These are phyloP conservation scores for Lacerta agilis DNA, from an alignment of 2,797 vertebrate genomes.

Conservation along the genomic window DNA sequence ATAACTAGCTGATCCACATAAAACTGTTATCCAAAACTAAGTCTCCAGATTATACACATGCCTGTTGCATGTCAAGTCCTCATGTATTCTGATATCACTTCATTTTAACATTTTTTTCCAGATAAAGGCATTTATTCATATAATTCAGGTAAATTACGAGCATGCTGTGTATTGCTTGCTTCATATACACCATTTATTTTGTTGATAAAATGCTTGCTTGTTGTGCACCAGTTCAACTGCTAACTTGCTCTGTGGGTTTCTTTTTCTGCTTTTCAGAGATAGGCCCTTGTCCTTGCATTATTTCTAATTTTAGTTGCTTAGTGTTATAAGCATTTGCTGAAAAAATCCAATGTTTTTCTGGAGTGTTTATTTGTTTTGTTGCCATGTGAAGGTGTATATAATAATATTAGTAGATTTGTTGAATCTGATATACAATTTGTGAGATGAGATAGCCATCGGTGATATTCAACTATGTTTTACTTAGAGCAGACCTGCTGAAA, in stretches of 20 bases:
- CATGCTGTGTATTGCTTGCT: constrained; percentile 76
- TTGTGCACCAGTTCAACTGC: constrained; percentile 66
- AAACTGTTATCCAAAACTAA: not conserved
- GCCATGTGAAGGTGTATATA: constrained; percentile 52
- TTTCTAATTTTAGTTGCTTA: constrained; percentile 44
- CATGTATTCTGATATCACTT: constrained; percentile 77
- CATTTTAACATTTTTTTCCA: constrained; percentile 88
- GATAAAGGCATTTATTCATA: constrained; percentile 92
- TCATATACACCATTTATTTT: constrained; percentile 58
- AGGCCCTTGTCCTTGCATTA: constrained; percentile 53
- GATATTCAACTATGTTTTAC: too few relatives aligned
- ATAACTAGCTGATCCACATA: constrained; percentile 14
- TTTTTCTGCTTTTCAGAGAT: constrained; percentile 58
- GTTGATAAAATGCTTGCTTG: constrained; percentile 60
- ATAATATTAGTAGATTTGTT: constrained; percentile 44
- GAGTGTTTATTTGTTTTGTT: constrained; percentile 50
- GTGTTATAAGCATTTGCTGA: constrained; percentile 30
- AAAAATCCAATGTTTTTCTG: constrained; percentile 29
- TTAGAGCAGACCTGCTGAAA: too few relatives aligned
- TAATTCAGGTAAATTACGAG: constrained; percentile 92
- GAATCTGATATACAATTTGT: constrained; percentile 36
- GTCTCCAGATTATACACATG: constrained; percentile 61
- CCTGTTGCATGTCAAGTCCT: constrained; percentile 69
- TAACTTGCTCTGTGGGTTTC: constrained; percentile 57
- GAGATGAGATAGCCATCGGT: too few relatives aligned